These are phyloP conservation scores for Columba livia DNA, from an alignment of 2,113 vertebrate species.

Conservation along the genomic window DNA sequence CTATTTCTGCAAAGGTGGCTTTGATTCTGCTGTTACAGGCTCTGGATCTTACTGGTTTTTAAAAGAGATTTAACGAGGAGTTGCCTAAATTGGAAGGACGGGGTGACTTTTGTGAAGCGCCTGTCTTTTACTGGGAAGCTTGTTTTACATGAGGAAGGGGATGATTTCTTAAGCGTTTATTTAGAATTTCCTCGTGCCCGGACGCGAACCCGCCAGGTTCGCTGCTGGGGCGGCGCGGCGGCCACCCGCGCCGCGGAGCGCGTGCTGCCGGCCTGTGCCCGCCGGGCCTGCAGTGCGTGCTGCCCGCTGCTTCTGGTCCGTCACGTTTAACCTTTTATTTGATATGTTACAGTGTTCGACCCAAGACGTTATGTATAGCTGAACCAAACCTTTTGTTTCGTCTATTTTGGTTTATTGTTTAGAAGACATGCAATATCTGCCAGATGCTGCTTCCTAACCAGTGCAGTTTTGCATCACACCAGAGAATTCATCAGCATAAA, in stretches of 20 bases:
- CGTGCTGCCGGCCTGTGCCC: background rate
- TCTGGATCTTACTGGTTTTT: background rate
- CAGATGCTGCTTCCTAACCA: constrained; percentile 98
- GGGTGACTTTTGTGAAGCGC: background rate
- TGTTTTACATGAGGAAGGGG: background rate
- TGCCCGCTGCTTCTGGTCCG: background rate
- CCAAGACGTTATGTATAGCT: constrained; percentile 25
- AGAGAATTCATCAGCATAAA: constrained; percentile 98
- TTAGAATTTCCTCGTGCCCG: background rate
- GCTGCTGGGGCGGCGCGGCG: background rate
- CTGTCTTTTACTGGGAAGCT: background rate
- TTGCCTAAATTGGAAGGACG: background rate
- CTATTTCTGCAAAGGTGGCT: background rate
- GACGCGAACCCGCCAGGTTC: background rate
- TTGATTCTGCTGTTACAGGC: background rate
- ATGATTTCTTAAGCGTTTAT: background rate
- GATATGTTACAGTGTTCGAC: constrained; percentile 55
- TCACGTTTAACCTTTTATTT: constrained; percentile 1
- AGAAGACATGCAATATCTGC: constrained; percentile 97
- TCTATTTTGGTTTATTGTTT: constrained; percentile 75
- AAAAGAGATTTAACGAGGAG: background rate
- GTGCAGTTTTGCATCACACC: constrained; percentile 96
- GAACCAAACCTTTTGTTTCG: constrained; percentile 71
- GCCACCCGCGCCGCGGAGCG: background rate
- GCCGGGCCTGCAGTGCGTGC: background rate